These are phyloP conservation scores for Pseudachorutes palmiensis DNA, from an alignment of 1,140 invertebrate genomes.

Conservation along the genomic window DNA sequence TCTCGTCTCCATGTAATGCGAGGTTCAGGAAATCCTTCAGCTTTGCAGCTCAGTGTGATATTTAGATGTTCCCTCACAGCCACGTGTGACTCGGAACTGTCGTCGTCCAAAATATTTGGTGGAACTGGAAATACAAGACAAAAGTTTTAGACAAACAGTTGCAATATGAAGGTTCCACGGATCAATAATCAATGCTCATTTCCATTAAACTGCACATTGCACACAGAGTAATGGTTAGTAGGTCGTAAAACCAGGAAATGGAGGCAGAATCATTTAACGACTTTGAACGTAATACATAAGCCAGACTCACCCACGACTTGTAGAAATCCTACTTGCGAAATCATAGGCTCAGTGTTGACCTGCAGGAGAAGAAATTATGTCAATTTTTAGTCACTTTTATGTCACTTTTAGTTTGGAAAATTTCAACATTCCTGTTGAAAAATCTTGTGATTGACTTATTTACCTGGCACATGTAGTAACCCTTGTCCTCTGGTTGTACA, in stretches of 20 bases:
- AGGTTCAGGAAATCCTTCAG: constrained; percentile 73
- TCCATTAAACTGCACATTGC: constrained; percentile 8
- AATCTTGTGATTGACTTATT: no score
- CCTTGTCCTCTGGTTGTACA: constrained; percentile 78
- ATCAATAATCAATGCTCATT: constrained; percentile 18
- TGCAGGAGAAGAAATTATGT: constrained; percentile 48
- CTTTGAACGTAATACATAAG: no score
- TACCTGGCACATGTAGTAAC: constrained; percentile 42
- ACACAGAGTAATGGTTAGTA: no score
- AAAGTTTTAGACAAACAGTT: no score
- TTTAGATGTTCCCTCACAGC: constrained; percentile 82
- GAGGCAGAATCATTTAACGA: no score
- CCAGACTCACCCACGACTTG: constrained; percentile 80
- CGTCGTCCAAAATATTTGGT: constrained; percentile 75
- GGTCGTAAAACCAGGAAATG: no score
- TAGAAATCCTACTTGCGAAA: constrained; percentile 83
- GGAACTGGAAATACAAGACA: constrained; percentile 62
- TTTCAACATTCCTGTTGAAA: no score
- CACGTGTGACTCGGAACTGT: constrained; percentile 76
- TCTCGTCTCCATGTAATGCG: constrained; percentile 84
- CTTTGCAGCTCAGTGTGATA: constrained; percentile 57
- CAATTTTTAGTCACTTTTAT: no score
- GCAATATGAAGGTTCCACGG: no score
- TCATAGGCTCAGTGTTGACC: constrained; percentile 93
- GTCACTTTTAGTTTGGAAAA: no score